Percentiles rank a stretch among this genome's conserved stretches.
Evolutionary conservation across 2,113 vertebrate species (phyloP).

Genomic region (Emydura subglobosa): DNA sequence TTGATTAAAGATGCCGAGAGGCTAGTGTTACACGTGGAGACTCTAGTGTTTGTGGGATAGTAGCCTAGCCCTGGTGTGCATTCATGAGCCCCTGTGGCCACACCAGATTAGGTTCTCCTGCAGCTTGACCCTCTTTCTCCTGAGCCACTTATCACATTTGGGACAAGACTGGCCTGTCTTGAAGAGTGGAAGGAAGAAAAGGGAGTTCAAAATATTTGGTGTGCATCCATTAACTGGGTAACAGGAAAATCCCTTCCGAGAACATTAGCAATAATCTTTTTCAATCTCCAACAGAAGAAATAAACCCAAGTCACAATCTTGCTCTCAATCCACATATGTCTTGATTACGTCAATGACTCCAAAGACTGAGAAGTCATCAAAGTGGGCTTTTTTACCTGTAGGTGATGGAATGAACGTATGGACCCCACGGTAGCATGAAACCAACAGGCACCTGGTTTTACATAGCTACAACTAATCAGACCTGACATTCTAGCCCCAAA

Average conservation of each 20-base stretch:
- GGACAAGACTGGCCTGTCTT: background rate
- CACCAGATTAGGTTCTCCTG: background rate
- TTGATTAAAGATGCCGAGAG: background rate
- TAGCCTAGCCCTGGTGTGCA: background rate
- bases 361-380: accelerated
- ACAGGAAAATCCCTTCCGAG: background rate
- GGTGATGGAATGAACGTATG: accelerated
- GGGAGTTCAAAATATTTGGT: background rate
- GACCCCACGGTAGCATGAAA: accelerated
- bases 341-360: background rate
- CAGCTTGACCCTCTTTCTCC: background rate
- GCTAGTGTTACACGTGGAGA: background rate
- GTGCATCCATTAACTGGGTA: background rate
- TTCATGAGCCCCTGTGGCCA: background rate
- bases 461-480: accelerated
- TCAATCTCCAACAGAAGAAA: background rate
- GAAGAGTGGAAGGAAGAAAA: background rate
- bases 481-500: accelerated
- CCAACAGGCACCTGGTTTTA: background rate
- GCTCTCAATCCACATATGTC: background rate
- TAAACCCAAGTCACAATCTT: background rate
- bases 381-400: accelerated
- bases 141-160: background rate
- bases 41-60: background rate
- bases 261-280: background rate